Base-by-base conservation (phyloP, 2,113 vertebrate genomes). In the Mugil cephalus region DNA sequence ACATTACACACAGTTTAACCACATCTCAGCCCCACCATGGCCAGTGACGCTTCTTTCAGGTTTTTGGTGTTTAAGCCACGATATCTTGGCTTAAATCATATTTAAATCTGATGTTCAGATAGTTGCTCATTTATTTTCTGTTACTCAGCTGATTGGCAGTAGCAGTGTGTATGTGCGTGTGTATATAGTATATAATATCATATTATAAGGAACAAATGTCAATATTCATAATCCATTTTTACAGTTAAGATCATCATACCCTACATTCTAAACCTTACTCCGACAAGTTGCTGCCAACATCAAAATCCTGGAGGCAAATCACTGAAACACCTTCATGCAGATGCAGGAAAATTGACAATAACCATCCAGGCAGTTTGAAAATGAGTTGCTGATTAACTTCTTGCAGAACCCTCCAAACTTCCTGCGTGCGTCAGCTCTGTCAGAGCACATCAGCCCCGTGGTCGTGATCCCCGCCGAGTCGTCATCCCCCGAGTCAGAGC, bases 361-460 rank as follows among this genome's bases (percentile, higher is more conserved):
- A 5, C 0, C 40, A 42, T 46, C 10, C 24, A 18, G 4, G 24
- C 21, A 35, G 43, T 21, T 40, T 51, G 21, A 1, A 43, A 9
- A 0, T 58, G 9, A 8, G 7, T 30, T 40, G 15, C 18, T 61
- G 17, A 71, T 6, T 53, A 19, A 14, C 24, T 68, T 75, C 36
- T 45, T 21, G 2, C 89, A 99, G 98, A 97, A 95, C 85, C 96
- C 97, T 46, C 98, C 98, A 43, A 99, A 99, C 91, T 99, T 99
- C 89, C 94, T 99, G 40, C 95, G 98, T 0, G 98, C 98, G 8
- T 99, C 98, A 0, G 98, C 98, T 0, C 93, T 99, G 82, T 99
- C 97, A 0, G 98, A 99, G 74, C 98, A 99, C 94, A 96, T 99
- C 92, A 99, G 97, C 87, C 98, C 98, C 0, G 98, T 99, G 86